Evolutionary conservation across 2,113 vertebrate genomes (phyloP).

Genomic region (Antechinus flavipes): DNA sequence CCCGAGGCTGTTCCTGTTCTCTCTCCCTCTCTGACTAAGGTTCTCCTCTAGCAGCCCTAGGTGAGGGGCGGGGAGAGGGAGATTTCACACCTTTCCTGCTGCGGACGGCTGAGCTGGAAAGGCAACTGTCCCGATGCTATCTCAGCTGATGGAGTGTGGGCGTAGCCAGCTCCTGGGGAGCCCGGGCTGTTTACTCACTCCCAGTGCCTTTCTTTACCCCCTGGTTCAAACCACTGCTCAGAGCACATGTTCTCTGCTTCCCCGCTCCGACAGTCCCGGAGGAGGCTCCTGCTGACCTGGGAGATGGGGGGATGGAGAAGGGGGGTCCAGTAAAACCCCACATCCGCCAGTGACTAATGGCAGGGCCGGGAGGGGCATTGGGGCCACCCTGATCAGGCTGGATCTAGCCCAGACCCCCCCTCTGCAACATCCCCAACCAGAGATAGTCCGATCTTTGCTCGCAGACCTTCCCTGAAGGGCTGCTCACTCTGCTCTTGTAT

Average conservation of each 20-base stretch:
- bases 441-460: not conserved
- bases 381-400: not conserved
- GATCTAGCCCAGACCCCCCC: no score
- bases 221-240: not conserved
- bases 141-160: slow-evolving; percentile 2
- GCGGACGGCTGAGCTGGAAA: not conserved
- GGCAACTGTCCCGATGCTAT: not conserved
- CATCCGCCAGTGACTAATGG: not conserved
- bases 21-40: not conserved
- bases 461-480: not conserved
- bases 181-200: not conserved
- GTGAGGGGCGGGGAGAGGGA: not conserved
- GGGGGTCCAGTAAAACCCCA: no score
- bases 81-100: not conserved
- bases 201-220: not conserved
- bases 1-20: not conserved
- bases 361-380: not conserved
- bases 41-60: not conserved
- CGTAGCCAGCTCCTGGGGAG: not conserved
- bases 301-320: not conserved
- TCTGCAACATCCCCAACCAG: not conserved
- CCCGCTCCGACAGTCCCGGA: not conserved
- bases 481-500: not conserved
- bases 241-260: not conserved
- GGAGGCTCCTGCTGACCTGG: not conserved